These are phyloP conservation scores for Drosophila sechellia DNA, from an alignment of 1,140 invertebrate genomes.

Conservation along the genomic window DNA sequence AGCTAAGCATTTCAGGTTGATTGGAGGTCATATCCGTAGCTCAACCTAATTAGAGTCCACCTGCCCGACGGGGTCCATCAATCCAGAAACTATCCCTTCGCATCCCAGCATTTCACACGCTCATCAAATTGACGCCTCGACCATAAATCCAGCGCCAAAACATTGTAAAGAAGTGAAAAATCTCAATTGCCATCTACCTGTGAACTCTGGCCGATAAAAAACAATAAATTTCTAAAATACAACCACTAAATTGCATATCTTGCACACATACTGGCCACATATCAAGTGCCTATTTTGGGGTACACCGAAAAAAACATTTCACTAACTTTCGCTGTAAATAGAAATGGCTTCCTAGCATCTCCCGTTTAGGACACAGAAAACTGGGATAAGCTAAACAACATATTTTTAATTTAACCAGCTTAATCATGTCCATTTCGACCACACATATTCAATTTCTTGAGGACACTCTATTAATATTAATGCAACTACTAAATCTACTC, in stretches of 20 bases:
- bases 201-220: conserved; percentile 71
- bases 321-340: neutral
- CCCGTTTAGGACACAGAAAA: too few species aligned
- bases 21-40: conserved; percentile 20
- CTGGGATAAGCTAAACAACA: too few species aligned
- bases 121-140: conserved; percentile 57
- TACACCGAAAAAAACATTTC: conserved; percentile 9
- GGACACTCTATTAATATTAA: neutral
- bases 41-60: conserved; percentile 46
- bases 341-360: too few species aligned
- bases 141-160: conserved; percentile 53
- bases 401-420: too few species aligned
- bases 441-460: neutral
- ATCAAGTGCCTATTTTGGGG: conserved; percentile 33
- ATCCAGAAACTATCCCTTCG: conserved; percentile 15
- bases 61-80: conserved; percentile 21
- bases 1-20: conserved; percentile 20
- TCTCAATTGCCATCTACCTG: conserved; percentile 53
- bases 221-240: conserved; percentile 74
- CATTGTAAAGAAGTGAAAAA: conserved; percentile 61
- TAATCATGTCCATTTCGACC: neutral
- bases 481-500: neutral
- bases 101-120: conserved; percentile 58
- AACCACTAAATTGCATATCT: conserved; percentile 63
- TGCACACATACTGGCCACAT: conserved; percentile 22